Conservation (phyloP, 2,888 invertebrate genomes). For the Hybos culiciformis region DNA sequence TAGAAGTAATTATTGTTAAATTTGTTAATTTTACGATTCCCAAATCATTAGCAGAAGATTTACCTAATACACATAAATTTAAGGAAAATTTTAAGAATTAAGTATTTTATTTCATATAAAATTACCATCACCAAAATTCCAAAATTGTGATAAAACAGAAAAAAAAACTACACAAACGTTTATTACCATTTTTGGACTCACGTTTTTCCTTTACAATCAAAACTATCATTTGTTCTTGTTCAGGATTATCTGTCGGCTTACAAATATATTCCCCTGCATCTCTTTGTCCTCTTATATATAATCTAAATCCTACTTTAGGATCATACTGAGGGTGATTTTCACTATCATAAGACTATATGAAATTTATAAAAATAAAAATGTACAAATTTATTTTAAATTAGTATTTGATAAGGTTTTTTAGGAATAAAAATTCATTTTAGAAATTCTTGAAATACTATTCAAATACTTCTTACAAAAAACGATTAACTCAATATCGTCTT, state of each 20-base stretch:
- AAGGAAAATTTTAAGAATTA: too few species aligned
- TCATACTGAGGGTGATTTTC: conserved; percentile 23
- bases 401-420: not conserved
- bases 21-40: not conserved
- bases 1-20: not conserved
- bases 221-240: conserved; percentile 20
- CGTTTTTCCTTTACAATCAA: conserved; percentile 11
- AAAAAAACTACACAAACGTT: conserved; percentile 7
- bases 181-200: conserved; percentile 8
- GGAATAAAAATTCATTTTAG: not conserved
- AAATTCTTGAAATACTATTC: not conserved
- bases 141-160: not conserved
- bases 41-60: not conserved
- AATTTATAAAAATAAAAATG: not conserved
- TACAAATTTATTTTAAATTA: not conserved
- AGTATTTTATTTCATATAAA: too few species aligned
- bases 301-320: conserved; percentile 30
- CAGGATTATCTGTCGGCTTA: conserved; percentile 24
- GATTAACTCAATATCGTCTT: too few species aligned
- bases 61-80: conserved; percentile 9
- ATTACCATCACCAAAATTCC: conserved; percentile 10
- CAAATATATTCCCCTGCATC: conserved; percentile 29
- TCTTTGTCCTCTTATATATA: conserved; percentile 26
- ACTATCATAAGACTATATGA: conserved; percentile 25
- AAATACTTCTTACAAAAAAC: too few species aligned